Percentiles rank a stretch among this genome's conserved stretches.
Conservation (phyloP, 2,797 vertebrate genomes). For the Muscicapa striata region DNA sequence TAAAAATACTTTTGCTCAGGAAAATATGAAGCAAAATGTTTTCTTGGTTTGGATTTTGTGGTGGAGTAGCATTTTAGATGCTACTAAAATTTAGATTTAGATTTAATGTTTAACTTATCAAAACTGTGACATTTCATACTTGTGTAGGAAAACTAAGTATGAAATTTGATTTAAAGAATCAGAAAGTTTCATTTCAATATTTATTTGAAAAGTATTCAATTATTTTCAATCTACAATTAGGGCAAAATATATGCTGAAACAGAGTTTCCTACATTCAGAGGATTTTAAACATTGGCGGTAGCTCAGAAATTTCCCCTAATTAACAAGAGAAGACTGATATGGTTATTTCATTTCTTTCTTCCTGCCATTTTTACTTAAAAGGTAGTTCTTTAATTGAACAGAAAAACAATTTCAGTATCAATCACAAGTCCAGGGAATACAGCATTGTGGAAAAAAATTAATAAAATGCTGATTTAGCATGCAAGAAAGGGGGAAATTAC, state of each 20-base stretch:
- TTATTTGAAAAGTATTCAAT: conserved; percentile 16
- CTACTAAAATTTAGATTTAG: no score
- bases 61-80: neutral
- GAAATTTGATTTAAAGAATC: conserved; percentile 8
- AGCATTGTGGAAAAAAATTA: neutral
- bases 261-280: neutral
- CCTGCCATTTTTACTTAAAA: neutral
- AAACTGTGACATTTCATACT: neutral
- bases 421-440: neutral
- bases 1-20: neutral
- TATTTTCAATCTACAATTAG: neutral
- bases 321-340: neutral
- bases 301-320: neutral
- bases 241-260: conserved; percentile 7
- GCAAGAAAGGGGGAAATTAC: neutral
- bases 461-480: neutral
- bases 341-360: neutral
- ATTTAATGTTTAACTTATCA: neutral
- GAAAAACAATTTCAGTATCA: conserved; percentile 15
- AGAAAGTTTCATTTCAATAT: neutral
- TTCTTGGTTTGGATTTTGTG: neutral
- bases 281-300: neutral
- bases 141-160: neutral
- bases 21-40: neutral
- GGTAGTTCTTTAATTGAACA: conserved; percentile 25